Base-by-base conservation (phyloP, 2,888 invertebrate species). In the Cybosia mesomella region DNA sequence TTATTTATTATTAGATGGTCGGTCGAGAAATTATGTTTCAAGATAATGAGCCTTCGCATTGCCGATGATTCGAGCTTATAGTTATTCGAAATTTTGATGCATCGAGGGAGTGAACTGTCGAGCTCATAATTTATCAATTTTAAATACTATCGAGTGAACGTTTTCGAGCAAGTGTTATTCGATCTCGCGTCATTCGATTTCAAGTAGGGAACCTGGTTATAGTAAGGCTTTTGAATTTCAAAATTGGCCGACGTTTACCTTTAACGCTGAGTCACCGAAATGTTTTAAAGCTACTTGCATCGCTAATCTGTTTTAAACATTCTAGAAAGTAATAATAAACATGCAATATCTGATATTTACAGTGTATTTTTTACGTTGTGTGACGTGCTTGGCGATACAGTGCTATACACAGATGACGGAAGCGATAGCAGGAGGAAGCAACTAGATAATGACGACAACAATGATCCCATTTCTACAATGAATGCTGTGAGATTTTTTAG, bases 341-440 rank as follows among this genome's bases (percentile, higher is more conserved):
- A 64, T 58, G n/a, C 39, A 60, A 58, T 58, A 65, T 63, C 11
- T 64, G 64, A 54, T 24, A 43, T 64, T 21, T 71, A 70, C 24
- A 28, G 61, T 68, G 68, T 67, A 60, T 15, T 70, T 68, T 60
- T 53, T 74, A 69, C 15, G 61, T 59, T 68, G 34, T 72, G 68
- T 76, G 49, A 54, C 57, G 58, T 71, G 65, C 69, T 64, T 53
- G 63, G 62, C 70, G 24, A 58, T 60, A 67, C 57, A 3, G 60
- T 71, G 36, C 54, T 71, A 57, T 49, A 79, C 68, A 67, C 54
- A 18, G 15, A 69, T 62, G 54, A 70, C 54, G 59, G 59, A 76
- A 80, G 82, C 81, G 32, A 57, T 58, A 74, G 58, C 49, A 73
- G 73, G 60, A 72, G 55, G n/a, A 75, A 73, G 73, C 71, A 36